phyloP scores from a whole-genome alignment of 2,797 vertebrate genomes.

The Micrastur ruficollis region DNA sequence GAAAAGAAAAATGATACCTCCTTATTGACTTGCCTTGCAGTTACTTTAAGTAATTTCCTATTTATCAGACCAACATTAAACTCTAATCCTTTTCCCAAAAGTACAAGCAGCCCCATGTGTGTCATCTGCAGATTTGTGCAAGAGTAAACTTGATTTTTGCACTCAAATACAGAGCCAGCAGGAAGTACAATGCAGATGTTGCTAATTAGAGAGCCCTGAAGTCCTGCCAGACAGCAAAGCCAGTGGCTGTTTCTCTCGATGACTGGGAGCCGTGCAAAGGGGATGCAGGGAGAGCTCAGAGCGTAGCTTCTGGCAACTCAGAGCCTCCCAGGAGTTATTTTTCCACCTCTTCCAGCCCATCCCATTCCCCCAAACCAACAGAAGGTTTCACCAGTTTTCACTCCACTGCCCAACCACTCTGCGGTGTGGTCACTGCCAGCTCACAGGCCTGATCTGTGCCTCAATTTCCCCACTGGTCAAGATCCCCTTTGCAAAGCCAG shows the following conservation, averaged over 20 bases:
- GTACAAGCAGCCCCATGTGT: background rate
- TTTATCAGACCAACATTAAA: background rate
- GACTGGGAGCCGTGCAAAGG: background rate
- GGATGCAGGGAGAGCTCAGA: background rate
- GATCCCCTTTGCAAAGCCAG: background rate
- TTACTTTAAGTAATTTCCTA: background rate
- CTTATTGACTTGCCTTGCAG: background rate
- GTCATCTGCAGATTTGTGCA: background rate
- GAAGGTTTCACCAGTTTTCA: background rate
- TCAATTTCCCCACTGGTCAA: background rate
- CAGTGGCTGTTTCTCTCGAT: background rate
- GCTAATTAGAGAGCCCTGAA: background rate
- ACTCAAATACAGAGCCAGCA: rapidly evolving
- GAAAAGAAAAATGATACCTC: background rate
- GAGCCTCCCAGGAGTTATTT: background rate
- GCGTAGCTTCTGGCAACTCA: background rate
- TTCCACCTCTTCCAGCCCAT: background rate
- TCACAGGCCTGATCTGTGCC: background rate
- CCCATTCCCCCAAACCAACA: background rate
- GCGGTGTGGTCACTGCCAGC: background rate
- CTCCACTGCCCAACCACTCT: background rate
- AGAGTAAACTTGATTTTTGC: background rate
- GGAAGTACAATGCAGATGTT: background rate
- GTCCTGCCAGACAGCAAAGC: background rate
- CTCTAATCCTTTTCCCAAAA: background rate